Base-by-base conservation (phyloP, 1,140 invertebrate genomes). In the Thaumatotibia leucotreta region DNA sequence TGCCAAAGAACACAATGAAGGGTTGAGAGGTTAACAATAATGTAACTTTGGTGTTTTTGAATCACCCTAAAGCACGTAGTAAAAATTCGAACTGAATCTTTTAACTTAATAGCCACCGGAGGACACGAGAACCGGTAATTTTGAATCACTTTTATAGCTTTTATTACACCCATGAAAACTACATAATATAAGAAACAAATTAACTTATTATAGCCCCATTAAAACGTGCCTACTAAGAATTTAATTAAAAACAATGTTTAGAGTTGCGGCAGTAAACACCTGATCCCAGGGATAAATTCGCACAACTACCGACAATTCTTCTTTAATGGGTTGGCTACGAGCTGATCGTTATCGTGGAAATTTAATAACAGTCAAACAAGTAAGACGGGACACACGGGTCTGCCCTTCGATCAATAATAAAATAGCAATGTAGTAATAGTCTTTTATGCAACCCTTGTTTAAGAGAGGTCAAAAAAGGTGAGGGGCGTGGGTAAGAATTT, bases 301-400 rank as follows among this genome's bases (percentile, higher is more conserved):
- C 65, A 33, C n/a, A 64, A 72, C 69, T 68, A 70, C 68, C 72
- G 64, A 76, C 74, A 74, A 74, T 72, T 76, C 75, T 74, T 76
- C 67, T 74, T 71, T 69, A 76, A 76, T 76, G 72, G 69, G 68
- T 52, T 35, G 65, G 29, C 66, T 54, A 52, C 62, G 68, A 61
- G 67, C 65, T 33, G 68, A 68, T 63, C 67, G 68, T 73, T 77
- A 75, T 79, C 69, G 69, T 72, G 33, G 68, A 73, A 75, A 77
- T 74, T 75, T 77, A 79, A 79, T 77, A 76, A 73, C 65, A 71
- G 66, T 69, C 61, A 69, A 76, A 76, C 68, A 71, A 69, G 67
- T 65, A 66, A 45, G 22, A 8, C 14, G 14, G 33, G 39, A 67
- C 66, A 66, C 58, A 70, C 66, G 5, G 68, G 0, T 31, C 9